Evolutionary conservation across 2,113 vertebrate species (phyloP), one percentile per base, ranked within the genome.

Genomic region (Neolamprologus longior): DNA sequence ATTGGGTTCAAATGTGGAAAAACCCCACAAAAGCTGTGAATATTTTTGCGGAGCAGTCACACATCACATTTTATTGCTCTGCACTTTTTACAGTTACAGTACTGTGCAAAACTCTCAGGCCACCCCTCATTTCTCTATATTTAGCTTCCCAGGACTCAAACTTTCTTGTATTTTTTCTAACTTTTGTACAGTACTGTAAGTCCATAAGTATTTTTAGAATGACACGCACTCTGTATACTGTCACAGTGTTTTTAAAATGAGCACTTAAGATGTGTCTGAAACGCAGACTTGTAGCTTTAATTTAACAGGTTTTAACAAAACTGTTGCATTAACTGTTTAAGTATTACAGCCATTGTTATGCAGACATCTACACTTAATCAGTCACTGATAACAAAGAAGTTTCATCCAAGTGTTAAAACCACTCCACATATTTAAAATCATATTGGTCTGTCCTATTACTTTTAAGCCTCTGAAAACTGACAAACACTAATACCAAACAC

Each of bases 21-120:
- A 28, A 1, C 1, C 40, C 15, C 28, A 76, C 9, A 7, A 9
- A 42, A n/a, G 40, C 45, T n/a, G 50, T 24, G 47, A 68, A 21
- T 53, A 17, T 14, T 47, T 47, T 4, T 0, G 17, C 0, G 0
- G 24, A 73, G 71, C 5, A 55, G 53, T 11, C 4, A 54, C 8
- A 7, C 28, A 15, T 81, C 52, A 21, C 4, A 15, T 7, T 73
- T 78, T 28, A 82, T 35, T 42, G 17, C 84, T 12, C 52, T 76
- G 10, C 10, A 63, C 8, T 45, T 14, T 3, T 5, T 17, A 2
- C 37, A 10, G 35, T 9, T 47, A 76, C 40, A 19, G 14, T 2
- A 42, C 66, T 71, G n/a, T 42, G 66, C 7, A 71, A 42, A 42
- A 71, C n/a, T 71, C 35, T 2, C 33, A 12, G 12, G 35, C 12